These are phyloP conservation scores for Ailuropoda melanoleuca DNA, from an alignment of 2,113 vertebrate species.

Conservation along the genomic window DNA sequence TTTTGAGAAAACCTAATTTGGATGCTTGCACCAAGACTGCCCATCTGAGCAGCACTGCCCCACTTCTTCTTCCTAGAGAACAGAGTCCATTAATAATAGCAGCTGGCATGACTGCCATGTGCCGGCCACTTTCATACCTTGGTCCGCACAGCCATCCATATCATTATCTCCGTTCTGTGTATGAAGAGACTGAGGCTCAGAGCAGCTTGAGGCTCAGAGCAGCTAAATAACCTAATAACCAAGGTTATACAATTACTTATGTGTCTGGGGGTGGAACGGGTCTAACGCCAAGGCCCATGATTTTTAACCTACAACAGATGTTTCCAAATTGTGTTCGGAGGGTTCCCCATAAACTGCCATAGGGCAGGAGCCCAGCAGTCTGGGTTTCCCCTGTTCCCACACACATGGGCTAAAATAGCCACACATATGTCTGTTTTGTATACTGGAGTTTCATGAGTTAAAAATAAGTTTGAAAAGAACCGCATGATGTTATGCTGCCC, in stretches of 20 bases:
- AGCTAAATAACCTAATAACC: not conserved
- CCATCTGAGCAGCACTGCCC: not conserved
- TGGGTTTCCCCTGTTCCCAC: conserved; percentile 12
- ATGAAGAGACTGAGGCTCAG: not conserved
- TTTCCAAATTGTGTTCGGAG: not conserved
- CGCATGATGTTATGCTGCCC: not conserved
- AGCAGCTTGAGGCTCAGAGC: not conserved
- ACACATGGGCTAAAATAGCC: conserved; percentile 31
- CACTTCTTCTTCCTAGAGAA: not conserved
- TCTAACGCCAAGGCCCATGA: not conserved
- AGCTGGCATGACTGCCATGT: not conserved
- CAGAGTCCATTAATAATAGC: not conserved
- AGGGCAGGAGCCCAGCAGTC: not conserved
- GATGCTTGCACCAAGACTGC: not conserved
- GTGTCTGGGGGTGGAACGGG: not conserved
- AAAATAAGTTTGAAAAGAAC: conserved; percentile 50
- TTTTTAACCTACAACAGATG: conserved; percentile 8
- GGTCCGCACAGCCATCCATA: not conserved
- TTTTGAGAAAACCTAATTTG: conserved; percentile 13
- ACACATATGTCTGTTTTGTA: conserved; percentile 45
- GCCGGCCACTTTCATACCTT: not conserved
- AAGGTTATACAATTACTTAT: not conserved
- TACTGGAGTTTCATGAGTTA: conserved; percentile 34
- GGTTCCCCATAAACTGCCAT: not conserved
- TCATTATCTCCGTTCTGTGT: not conserved